Percentiles rank a stretch among this genome's conserved stretches.
Conservation (phyloP, 2,797 vertebrate species). For the Botia kubotai region DNA sequence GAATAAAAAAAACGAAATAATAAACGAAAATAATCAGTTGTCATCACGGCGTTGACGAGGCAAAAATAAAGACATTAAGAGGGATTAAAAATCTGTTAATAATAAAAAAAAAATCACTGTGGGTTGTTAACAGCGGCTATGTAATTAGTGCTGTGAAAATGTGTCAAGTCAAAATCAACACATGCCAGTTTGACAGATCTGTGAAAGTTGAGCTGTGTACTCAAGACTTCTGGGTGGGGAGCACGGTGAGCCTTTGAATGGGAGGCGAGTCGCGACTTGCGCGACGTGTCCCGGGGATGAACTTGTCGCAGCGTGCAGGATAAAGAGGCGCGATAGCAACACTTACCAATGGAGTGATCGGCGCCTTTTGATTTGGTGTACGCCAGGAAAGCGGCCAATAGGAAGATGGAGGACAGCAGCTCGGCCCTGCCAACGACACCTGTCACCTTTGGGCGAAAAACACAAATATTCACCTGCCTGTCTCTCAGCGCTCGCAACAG, state of each 20-base stretch:
- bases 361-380: conserved; percentile 94
- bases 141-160: conserved; percentile 18
- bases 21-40: conserved; percentile 2
- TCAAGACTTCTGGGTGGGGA: conserved; percentile 46
- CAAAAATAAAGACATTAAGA: not conserved
- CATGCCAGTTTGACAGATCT: conserved; percentile 35
- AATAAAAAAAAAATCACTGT: not conserved
- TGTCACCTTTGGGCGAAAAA: conserved; percentile 84
- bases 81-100: not conserved
- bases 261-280: conserved; percentile 36
- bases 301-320: conserved; percentile 28
- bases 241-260: conserved; percentile 17
- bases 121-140: conserved; percentile 10
- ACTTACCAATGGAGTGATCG: conserved; percentile 91
- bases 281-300: conserved; percentile 11
- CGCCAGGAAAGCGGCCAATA: conserved; percentile 92
- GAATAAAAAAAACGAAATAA: not conserved
- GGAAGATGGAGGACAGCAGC: conserved; percentile 96
- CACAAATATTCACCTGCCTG: not conserved
- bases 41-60: not conserved
- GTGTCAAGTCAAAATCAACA: conserved; percentile 41
- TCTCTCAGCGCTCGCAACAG: not conserved
- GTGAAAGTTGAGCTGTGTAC: conserved; percentile 41
- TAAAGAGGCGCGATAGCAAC: not conserved
- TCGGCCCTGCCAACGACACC: conserved; percentile 98